These are phyloP conservation scores for Parauchenoglanis punctatus DNA, from an alignment of 2,797 vertebrate species.

Conservation along the genomic window DNA sequence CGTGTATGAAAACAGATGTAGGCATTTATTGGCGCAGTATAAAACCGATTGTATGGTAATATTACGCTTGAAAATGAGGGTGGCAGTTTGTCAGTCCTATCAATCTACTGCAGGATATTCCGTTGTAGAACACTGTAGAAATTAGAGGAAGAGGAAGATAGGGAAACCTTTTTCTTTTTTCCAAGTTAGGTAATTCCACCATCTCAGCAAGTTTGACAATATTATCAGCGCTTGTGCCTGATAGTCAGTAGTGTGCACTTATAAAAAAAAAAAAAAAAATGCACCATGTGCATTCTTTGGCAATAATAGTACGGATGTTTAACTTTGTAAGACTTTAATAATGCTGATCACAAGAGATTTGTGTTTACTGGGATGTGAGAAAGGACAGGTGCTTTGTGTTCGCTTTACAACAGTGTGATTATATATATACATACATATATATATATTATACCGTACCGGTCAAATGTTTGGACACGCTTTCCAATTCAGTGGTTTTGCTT, in stretches of 20 bases:
- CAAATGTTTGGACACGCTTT: too few relatives aligned
- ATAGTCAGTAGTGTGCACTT: constrained; percentile 36
- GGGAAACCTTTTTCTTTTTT: not conserved
- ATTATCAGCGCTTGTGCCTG: constrained; percentile 21
- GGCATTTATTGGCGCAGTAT: constrained; percentile 33
- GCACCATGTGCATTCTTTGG: constrained; percentile 69
- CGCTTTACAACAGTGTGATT: not conserved
- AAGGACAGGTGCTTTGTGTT: constrained; percentile 60
- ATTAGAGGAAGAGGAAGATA: constrained; percentile 23
- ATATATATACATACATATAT: not conserved
- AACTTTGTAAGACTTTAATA: constrained; percentile 74
- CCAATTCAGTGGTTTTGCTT: too few relatives aligned
- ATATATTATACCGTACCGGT: not conserved
- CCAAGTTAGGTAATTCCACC: constrained; percentile 40
- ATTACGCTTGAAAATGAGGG: constrained; percentile 38
- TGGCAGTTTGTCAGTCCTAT: constrained; percentile 39
- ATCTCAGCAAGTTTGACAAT: constrained; percentile 45
- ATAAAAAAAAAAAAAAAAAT: constrained; percentile 74
- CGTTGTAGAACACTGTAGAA: constrained; percentile 1
- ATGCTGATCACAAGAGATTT: constrained; percentile 71
- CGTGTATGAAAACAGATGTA: constrained; percentile 58
- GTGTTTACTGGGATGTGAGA: constrained; percentile 72
- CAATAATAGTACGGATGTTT: constrained; percentile 72
- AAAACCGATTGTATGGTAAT: constrained; percentile 31
- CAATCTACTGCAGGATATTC: constrained; percentile 18